phyloP scores from a whole-genome alignment of 1,140 invertebrate species.

The Delia radicum region DNA sequence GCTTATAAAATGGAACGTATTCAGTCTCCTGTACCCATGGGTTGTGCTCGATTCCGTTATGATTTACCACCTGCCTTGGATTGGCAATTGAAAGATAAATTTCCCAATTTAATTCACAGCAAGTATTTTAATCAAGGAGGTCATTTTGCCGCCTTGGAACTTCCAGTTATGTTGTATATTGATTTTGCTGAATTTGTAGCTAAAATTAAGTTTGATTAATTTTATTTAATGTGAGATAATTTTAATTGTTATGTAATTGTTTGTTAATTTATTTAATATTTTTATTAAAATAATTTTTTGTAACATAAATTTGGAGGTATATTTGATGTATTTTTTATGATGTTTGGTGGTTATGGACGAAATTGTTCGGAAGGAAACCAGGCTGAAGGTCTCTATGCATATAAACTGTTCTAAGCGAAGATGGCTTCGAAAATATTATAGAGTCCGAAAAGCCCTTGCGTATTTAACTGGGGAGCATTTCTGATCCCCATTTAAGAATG shows the following conservation, averaged over 20 bases:
- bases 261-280: conserved; percentile 7
- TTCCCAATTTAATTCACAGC: conserved; percentile 64
- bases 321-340: not conserved
- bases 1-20: conserved; percentile 60
- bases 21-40: conserved; percentile 65
- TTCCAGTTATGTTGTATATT: conserved; percentile 68
- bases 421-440: too few species aligned
- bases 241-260: not conserved
- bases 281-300: not conserved
- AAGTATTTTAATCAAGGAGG: conserved; percentile 69
- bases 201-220: conserved; percentile 5
- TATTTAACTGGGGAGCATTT: too few species aligned
- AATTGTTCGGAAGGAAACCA: too few species aligned
- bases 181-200: conserved; percentile 59
- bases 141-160: conserved; percentile 84
- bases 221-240: too few species aligned
- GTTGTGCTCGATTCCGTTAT: conserved; percentile 65
- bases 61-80: conserved; percentile 65
- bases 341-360: not conserved
- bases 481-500: too few species aligned
- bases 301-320: not conserved
- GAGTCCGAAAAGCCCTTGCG: too few species aligned
- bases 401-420: too few species aligned
- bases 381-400: too few species aligned
- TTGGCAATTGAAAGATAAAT: conserved; percentile 63